Conservation (phyloP, 2,888 invertebrate species). For the Dinocampus coccinellae region DNA sequence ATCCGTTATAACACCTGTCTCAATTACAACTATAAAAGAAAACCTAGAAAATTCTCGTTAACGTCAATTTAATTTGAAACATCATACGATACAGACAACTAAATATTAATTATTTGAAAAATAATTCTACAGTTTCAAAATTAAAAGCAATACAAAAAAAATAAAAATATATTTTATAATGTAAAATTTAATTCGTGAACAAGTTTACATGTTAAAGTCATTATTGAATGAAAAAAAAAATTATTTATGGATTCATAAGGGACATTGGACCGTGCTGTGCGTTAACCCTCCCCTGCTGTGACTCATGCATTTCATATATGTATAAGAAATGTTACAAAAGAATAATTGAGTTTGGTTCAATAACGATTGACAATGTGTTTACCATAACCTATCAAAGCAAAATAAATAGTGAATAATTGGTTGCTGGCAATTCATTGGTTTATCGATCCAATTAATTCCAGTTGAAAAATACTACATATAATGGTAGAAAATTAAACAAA, state of each 20-base stretch:
- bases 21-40: constrained; percentile 22
- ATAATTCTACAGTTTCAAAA: background rate
- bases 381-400: background rate
- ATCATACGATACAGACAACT: too few species aligned
- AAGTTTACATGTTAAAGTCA: too few species aligned
- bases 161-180: too few species aligned
- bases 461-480: background rate
- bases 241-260: constrained; percentile 54
- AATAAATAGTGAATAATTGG: background rate
- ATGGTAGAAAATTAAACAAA: background rate
- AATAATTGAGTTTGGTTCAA: background rate
- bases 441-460: constrained; percentile 20
- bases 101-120: too few species aligned
- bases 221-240: constrained; percentile 21
- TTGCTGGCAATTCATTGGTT: too few species aligned
- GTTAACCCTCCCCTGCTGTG: constrained; percentile 65
- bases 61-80: background rate
- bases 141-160: background rate
- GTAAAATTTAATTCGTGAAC: too few species aligned
- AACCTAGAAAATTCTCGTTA: background rate
- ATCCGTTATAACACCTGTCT: constrained; percentile 44
- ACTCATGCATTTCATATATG: constrained; percentile 8
- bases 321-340: background rate
- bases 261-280: constrained; percentile 61
- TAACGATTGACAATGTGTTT: background rate